These are phyloP conservation scores for Ciona savignyi DNA, from an alignment of 23 tunicate genomes.

Conservation along the genomic window DNA sequence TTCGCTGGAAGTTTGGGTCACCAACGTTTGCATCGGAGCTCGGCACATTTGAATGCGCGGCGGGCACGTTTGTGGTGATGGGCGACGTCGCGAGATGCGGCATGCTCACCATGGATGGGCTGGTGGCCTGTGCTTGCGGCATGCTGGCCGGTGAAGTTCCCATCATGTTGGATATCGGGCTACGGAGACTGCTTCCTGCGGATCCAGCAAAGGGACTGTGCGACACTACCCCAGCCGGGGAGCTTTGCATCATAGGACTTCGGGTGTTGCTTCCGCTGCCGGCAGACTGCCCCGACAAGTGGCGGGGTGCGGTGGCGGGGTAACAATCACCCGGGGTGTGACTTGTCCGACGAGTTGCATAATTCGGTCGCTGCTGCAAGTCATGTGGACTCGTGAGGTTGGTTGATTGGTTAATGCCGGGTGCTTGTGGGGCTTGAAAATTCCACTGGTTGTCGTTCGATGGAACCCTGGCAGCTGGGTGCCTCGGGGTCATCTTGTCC, in stretches of 20 bases:
- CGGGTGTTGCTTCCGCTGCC: slow-evolving; percentile 24
- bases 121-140: neutral
- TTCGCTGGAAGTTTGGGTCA: neutral
- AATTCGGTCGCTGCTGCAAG: slow-evolving; percentile 2
- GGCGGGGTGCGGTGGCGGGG: slow-evolving; percentile 10
- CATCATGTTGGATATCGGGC: slow-evolving; percentile 25
- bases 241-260: slow-evolving; percentile 51
- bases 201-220: slow-evolving; percentile 17
- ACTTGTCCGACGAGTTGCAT: slow-evolving; percentile 16
- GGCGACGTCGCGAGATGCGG: slow-evolving; percentile 25
- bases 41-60: neutral
- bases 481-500: neutral
- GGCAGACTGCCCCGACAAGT: slow-evolving; percentile 12
- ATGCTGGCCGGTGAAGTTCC: slow-evolving; percentile 25
- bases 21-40: neutral
- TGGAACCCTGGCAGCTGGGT: neutral
- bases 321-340: slow-evolving; percentile 31
- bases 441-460: neutral
- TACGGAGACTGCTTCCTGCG: slow-evolving; percentile 16
- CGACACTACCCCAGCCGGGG: slow-evolving; percentile 21
- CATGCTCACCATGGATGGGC: slow-evolving; percentile 15
- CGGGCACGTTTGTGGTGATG: neutral
- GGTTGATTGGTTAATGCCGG: neutral
- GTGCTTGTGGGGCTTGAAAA: neutral
- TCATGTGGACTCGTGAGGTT: neutral